phyloP scores from a whole-genome alignment of 2,888 invertebrate genomes.

The Eilema depressum region DNA sequence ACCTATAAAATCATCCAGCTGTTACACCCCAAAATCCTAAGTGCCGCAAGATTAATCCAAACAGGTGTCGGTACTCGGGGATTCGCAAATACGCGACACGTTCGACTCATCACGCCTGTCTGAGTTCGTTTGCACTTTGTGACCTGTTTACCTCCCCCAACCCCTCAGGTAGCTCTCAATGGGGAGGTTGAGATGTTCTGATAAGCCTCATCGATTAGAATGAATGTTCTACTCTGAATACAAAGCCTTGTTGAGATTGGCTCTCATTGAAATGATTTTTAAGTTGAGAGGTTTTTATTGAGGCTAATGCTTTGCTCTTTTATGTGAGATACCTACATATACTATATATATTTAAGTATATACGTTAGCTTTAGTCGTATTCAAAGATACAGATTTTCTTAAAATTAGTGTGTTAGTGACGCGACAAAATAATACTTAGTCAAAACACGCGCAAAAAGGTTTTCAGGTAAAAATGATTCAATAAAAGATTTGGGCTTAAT shows the following conservation, averaged over 20 bases:
- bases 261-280: conserved; percentile 26
- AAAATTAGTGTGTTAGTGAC: background rate
- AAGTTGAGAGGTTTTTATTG: conserved; percentile 21
- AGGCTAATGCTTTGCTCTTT: background rate
- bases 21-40: conserved; percentile 67
- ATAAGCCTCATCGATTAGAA: conserved; percentile 65
- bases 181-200: conserved; percentile 59
- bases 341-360: background rate
- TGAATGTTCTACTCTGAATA: conserved; percentile 36
- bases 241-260: conserved; percentile 25
- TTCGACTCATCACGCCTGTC: conserved; percentile 77
- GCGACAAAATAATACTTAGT: background rate
- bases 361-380: background rate
- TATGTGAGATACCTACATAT: background rate
- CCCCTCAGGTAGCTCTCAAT: conserved; percentile 53
- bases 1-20: conserved; percentile 34
- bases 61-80: conserved; percentile 63
- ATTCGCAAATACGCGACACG: conserved; percentile 72
- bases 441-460: background rate
- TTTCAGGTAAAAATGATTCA: background rate
- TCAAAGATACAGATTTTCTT: background rate
- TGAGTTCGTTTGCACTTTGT: conserved; percentile 71
- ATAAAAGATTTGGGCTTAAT: background rate
- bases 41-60: conserved; percentile 71
- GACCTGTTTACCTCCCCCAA: conserved; percentile 56